phyloP scores from a whole-genome alignment of 2,797 vertebrate genomes.

The Arrhamphus sclerolepis region DNA sequence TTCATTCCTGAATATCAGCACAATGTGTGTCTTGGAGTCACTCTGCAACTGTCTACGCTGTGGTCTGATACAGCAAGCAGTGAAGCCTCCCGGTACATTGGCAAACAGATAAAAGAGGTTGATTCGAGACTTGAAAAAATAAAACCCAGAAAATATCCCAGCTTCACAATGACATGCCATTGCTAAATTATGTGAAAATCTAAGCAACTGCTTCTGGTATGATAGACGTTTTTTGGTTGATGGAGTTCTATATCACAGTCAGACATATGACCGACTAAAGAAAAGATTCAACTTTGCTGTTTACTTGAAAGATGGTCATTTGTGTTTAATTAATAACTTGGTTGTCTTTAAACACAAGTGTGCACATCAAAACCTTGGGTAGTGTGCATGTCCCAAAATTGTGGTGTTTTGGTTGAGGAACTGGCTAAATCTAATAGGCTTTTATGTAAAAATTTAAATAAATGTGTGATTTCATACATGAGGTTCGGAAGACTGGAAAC shows the following conservation, averaged over 20 bases:
- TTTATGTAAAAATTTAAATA: neutral
- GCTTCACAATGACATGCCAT: neutral
- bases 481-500: too few relatives aligned
- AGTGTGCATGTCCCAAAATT: neutral
- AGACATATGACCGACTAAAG: neutral
- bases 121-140: too few relatives aligned
- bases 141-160: neutral
- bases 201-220: slow-evolving; percentile 1
- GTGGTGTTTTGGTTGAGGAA: neutral
- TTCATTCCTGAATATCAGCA: too few relatives aligned
- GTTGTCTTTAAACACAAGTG: neutral
- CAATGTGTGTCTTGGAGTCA: too few relatives aligned
- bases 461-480: neutral
- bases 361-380: neutral
- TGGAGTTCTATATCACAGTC: neutral
- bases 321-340: neutral
- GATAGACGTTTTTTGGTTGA: neutral
- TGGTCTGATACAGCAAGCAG: too few relatives aligned
- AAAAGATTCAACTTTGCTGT: neutral
- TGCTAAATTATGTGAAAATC: slow-evolving; percentile 1
- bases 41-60: too few relatives aligned
- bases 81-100: too few relatives aligned
- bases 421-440: neutral
- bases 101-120: too few relatives aligned
- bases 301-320: neutral